Base-by-base conservation (phyloP, 2,113 vertebrate species). In the Arothron firmamentum region DNA sequence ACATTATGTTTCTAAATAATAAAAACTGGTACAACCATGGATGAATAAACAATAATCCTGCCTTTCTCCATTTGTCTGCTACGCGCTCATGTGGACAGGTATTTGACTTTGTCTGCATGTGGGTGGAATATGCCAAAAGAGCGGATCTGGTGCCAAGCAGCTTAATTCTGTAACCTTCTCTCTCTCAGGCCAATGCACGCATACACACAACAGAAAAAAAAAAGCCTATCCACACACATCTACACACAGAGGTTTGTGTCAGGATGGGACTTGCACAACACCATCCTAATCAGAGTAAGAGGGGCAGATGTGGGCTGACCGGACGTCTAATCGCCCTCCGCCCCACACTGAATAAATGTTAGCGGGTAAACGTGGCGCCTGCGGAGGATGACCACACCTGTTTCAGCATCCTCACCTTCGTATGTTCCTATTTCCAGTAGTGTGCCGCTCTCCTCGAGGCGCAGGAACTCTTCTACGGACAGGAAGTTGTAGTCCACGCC, bases 401-500 rank as follows among this genome's bases (percentile, higher is more conserved):
- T 13, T 57, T 20, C 15, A 21, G 87, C 76, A 21, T 60, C 66
- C 86, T 83, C 90, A 99, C 97, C 96, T 91, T 99, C 94, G 73
- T 98, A 98, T 16, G 96, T 96, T 87, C 96, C 95, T 55, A 96
- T 92, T 93, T 99, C 96, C 79, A 98, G 87, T 77, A 99, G 94
- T 19, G 93, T 95, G 21, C 95, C 95, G n/a, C 92, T 93, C 80
- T 92, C 76, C 72, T 98, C 94, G 25, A 98, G 92, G 59, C 95
- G 88, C 79, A 94, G 84, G 85, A 99, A 99, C 66, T 98, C 92
- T 82, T 94, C 90, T 84, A 95, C 94, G 41, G 92, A 96, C 82
- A 98, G 91, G 87, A 98, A 98, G 85, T 92, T 94, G 84, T 99
- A 98, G 83, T 99, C 96, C 89, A 98, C 93, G 73, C 94, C 95